phyloP scores from a whole-genome alignment of 2,113 vertebrate genomes.

The Chaetura pelagica region DNA sequence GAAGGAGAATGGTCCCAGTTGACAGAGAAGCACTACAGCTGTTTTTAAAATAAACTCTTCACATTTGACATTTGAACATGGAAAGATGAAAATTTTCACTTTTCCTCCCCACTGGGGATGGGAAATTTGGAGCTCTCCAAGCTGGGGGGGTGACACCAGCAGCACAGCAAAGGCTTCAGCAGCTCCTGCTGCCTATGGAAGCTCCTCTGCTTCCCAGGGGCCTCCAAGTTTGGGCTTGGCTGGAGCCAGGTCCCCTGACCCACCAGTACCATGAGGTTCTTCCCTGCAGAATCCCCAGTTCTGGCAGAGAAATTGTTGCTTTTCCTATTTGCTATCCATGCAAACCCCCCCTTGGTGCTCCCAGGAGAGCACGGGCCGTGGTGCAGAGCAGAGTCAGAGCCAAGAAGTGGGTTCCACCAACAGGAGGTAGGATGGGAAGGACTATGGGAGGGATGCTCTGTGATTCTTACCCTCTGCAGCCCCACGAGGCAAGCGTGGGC shows the following conservation, averaged over 20 bases:
- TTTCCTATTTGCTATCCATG: background rate
- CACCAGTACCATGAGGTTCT: accelerated
- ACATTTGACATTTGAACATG: background rate
- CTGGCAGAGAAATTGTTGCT: background rate
- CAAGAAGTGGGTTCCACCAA: accelerated
- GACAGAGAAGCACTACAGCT: background rate
- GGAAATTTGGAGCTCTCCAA: background rate
- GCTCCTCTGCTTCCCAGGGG: background rate
- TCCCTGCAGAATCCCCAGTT: background rate
- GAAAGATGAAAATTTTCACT: background rate
- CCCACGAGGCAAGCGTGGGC: background rate
- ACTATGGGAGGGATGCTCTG: background rate
- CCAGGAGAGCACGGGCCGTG: accelerated
- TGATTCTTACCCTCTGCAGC: background rate
- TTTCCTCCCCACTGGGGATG: background rate
- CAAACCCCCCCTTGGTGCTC: background rate
- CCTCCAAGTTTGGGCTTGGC: background rate
- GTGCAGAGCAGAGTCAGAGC: background rate
- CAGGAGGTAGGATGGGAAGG: background rate
- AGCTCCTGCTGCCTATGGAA: background rate
- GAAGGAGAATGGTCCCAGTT: background rate
- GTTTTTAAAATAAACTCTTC: background rate
- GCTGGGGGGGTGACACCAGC: accelerated
- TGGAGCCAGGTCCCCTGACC: accelerated
- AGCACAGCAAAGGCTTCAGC: background rate